Evolutionary conservation across 2,113 vertebrate species (phyloP).

Genomic region (Acrocephalus arundinaceus): DNA sequence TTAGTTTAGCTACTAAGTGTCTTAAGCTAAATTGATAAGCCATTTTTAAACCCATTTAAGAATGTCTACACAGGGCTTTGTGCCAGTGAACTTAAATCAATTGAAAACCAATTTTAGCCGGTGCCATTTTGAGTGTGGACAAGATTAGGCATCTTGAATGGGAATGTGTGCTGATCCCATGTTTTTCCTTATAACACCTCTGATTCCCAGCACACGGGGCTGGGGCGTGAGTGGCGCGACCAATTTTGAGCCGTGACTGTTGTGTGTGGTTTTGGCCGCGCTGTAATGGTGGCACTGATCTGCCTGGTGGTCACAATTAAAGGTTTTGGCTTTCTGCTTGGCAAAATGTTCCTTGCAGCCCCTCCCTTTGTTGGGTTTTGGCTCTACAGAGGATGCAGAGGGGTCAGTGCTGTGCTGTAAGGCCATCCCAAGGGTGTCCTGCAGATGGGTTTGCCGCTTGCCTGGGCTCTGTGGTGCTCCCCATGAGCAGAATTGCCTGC

Average conservation of each 20-base stretch:
- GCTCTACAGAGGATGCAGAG: not conserved
- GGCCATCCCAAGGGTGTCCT: not conserved
- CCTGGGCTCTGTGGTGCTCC: not conserved
- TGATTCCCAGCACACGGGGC: not conserved
- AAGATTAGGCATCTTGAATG: conserved; percentile 59
- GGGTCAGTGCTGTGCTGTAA: not conserved
- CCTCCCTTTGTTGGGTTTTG: not conserved
- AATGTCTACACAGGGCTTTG: conserved; percentile 66
- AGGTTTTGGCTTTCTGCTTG: not conserved
- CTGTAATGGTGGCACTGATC: not conserved
- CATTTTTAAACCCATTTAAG: conserved; percentile 72
- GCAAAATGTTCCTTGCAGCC: not conserved
- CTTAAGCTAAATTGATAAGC: conserved; percentile 73
- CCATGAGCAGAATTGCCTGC: not conserved
- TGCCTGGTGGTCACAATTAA: not conserved
- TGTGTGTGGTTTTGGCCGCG: not conserved
- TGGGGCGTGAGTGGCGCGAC: not conserved
- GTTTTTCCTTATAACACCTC: conserved; percentile 17
- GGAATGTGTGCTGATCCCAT: conserved; percentile 3
- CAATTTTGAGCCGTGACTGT: not conserved
- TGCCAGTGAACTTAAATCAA: conserved; percentile 66
- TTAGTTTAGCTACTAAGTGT: conserved; percentile 71
- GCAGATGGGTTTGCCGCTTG: not conserved
- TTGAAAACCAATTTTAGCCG: conserved; percentile 60
- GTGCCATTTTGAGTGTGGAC: conserved; percentile 58